phyloP scores from a whole-genome alignment of 2,797 vertebrate species.

The Mormyrops attenuatus region DNA sequence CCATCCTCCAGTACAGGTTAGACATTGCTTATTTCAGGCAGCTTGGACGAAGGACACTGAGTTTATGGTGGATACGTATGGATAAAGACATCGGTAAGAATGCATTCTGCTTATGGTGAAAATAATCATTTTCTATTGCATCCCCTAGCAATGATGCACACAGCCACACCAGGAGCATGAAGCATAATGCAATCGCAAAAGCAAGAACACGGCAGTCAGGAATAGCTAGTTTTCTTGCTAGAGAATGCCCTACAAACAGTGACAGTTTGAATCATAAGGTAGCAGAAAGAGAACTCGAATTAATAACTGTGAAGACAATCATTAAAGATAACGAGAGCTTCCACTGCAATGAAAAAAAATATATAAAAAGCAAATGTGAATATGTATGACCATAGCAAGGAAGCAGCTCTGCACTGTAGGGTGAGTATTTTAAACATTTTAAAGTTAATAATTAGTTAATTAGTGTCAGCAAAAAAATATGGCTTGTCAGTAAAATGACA shows the following conservation, averaged over 20 bases:
- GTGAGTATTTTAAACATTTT: neutral
- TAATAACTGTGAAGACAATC: neutral
- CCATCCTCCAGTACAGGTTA: neutral
- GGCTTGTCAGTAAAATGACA: neutral
- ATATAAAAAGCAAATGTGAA: neutral
- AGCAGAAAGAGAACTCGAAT: neutral
- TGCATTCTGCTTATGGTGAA: neutral
- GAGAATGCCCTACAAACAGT: neutral
- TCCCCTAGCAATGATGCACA: neutral
- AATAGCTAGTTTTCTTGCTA: neutral
- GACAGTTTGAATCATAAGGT: neutral
- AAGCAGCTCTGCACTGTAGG: neutral
- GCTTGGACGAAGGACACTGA: neutral
- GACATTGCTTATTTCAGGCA: neutral
- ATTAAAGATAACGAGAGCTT: neutral
- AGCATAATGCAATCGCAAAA: neutral
- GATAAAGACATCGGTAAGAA: neutral
- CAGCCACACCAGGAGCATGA: neutral
- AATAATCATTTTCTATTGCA: neutral
- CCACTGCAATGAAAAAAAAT: neutral
- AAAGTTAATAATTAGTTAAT: neutral
- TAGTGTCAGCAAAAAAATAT: neutral
- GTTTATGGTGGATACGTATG: neutral
- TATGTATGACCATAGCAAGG: neutral
- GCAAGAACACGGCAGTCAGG: neutral